A percentile compares a stretch with the other conserved stretches of the same genome.
phyloP scores from a whole-genome alignment of 2,113 vertebrate genomes.

The Sapayoa aenigma region DNA sequence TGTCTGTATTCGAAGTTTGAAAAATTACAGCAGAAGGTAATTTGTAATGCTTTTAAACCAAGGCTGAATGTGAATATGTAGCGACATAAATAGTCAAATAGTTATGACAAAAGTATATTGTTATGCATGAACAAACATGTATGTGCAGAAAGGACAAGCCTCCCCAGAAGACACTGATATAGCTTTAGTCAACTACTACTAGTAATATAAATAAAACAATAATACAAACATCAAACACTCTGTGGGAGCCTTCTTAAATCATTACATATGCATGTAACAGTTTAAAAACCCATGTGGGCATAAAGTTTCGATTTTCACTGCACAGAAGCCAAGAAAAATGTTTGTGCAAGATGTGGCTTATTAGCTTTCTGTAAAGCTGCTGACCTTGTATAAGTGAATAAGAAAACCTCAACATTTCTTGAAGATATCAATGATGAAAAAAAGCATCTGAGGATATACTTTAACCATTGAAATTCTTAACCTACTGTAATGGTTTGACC shows the following conservation, averaged over 20 bases:
- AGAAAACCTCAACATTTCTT: neutral
- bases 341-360: neutral
- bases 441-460: neutral
- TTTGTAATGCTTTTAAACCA: neutral
- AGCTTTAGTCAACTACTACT: neutral
- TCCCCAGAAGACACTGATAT: neutral
- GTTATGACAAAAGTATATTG: neutral
- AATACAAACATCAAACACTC: neutral
- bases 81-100: neutral
- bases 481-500: too few relatives aligned
- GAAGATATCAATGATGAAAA: neutral
- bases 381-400: neutral
- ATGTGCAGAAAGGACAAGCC: neutral
- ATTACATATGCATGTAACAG: neutral
- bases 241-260: neutral
- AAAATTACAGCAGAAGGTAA: neutral
- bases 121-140: neutral
- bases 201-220: neutral
- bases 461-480: neutral
- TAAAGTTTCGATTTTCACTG: neutral
- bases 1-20: neutral
- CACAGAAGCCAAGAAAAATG: neutral
- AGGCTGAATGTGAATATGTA: neutral
- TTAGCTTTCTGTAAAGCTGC: neutral
- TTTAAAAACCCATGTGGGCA: neutral